Evolutionary conservation across 1,140 invertebrate genomes (phyloP), one percentile per base, ranked within the genome.

Genomic region (Penaeus indicus): DNA sequence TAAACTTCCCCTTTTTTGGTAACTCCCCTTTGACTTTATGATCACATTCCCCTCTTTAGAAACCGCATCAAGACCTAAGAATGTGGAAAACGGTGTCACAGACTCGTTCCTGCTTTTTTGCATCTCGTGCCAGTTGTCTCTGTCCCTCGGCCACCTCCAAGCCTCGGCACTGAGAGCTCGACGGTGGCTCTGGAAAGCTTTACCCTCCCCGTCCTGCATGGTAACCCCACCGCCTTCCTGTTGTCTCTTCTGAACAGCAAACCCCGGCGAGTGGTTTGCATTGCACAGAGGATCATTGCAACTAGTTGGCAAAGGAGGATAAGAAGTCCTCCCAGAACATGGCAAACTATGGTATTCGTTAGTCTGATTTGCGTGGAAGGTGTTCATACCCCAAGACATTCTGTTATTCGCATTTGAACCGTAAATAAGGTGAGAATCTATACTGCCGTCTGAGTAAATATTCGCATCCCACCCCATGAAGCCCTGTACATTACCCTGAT

Each of bases 51-150:
- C 27, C 18, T 86, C 69, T 42, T 78, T 42, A 22, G 75, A 62
- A 8, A 79, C 22, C n/a, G 32, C 8, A 16, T 78, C 61, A 62
- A 11, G 62, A 19, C 61, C 61, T 63, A 78, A 78, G 18, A n/a
- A 18, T 38, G 60, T 60, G 42, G 75, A 22, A 13, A 79, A 69
- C 27, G 63, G 63, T 13, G n/a, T 42, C 7, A 54, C 21, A 13
- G 61, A 61, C n/a, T 79, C 62, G 32, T 62, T 61, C 25, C 69
- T 38, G 61, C 42, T 79, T 32, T 84, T 84, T 18, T 22, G 61
- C 63, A 88, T 83, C 61, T 88, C 87, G 60, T 88, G 87, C 87
- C 87, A 88, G 32, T 32, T 78, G 13, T 88, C 87, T 25, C 61
- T 67, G 11, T 88, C 87, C 18, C 75, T 47, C 32, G 87, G 87